These are phyloP conservation scores for Tupaia chinensis DNA, from an alignment of 2,113 vertebrate genomes.

Conservation along the genomic window DNA sequence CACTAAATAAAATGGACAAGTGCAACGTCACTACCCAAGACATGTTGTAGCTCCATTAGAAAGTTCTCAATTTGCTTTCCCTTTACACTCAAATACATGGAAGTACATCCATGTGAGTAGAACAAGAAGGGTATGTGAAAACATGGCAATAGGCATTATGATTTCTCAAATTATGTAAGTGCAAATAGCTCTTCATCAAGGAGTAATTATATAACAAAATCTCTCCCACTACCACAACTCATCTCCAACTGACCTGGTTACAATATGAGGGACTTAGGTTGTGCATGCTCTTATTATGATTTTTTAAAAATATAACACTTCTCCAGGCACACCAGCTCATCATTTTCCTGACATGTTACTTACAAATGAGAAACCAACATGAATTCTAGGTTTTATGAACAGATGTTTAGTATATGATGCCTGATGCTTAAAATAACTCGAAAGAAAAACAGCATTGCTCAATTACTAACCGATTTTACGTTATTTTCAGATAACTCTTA, in stretches of 20 bases:
- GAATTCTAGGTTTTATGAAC: slow-evolving; percentile 70
- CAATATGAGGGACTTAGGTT: slow-evolving; percentile 78
- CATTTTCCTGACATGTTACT: slow-evolving; percentile 62
- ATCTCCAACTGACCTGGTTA: slow-evolving; percentile 82
- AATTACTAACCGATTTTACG: slow-evolving; percentile 69
- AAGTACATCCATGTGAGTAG: slow-evolving; percentile 77
- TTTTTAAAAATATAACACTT: slow-evolving; percentile 69
- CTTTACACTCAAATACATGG: slow-evolving; percentile 73
- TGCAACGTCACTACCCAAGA: slow-evolving; percentile 83
- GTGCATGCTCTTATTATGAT: slow-evolving; percentile 63
- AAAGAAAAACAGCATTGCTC: slow-evolving; percentile 56
- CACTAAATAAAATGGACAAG: slow-evolving; percentile 84
- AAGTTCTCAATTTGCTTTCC: slow-evolving; percentile 85
- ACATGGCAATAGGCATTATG: slow-evolving; percentile 75
- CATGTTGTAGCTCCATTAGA: slow-evolving; percentile 79
- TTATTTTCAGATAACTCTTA: slow-evolving; percentile 70
- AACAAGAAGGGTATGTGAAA: slow-evolving; percentile 64
- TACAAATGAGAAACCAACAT: slow-evolving; percentile 59
- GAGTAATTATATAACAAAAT: slow-evolving; percentile 82
- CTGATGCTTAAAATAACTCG: slow-evolving; percentile 53
- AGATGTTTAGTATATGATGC: slow-evolving; percentile 60
- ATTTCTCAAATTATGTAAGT: slow-evolving; percentile 82
- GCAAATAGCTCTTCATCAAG: slow-evolving; percentile 83
- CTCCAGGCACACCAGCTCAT: slow-evolving; percentile 66
- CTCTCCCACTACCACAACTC: slow-evolving; percentile 81